Evolutionary conservation across 2,888 invertebrate species (phyloP).

Genomic region (Standfussiana lucernea): DNA sequence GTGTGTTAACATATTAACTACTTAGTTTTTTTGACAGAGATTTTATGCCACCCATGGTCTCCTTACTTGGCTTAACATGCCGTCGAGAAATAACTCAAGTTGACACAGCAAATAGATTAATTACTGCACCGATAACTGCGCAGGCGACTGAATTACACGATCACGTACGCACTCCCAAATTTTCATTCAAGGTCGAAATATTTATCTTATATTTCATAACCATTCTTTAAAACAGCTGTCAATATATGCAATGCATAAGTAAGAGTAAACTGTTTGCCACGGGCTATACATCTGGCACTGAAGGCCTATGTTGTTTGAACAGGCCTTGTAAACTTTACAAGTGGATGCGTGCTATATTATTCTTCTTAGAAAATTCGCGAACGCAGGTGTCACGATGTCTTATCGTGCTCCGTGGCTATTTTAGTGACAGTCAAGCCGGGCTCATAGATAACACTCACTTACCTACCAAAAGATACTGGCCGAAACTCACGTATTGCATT

Average conservation of each 20-base stretch:
- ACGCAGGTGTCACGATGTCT: conserved; percentile 71
- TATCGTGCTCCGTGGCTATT: conserved; percentile 72
- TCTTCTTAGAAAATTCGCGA: conserved; percentile 62
- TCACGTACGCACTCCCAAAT: conserved; percentile 43
- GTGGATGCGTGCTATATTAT: conserved; percentile 46
- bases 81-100: too few species aligned
- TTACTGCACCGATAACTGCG: conserved; percentile 28
- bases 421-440: conserved; percentile 67
- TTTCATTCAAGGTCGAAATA: conserved; percentile 52
- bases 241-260: conserved; percentile 40
- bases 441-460: conserved; percentile 66
- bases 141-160: conserved; percentile 29
- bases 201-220: conserved; percentile 40
- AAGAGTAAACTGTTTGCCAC: conserved; percentile 46
- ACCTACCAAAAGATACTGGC: conserved; percentile 54
- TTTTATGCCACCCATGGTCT: too few species aligned
- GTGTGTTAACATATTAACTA: neutral
- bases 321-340: conserved; percentile 41
- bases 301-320: conserved; percentile 59
- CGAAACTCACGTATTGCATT: conserved; percentile 46
- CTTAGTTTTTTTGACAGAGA: too few species aligned
- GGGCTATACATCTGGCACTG: conserved; percentile 42
- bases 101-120: neutral
- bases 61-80: too few species aligned
- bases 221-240: conserved; percentile 60